Conservation (phyloP, 2,113 vertebrate genomes). For the Cervus canadensis region DNA sequence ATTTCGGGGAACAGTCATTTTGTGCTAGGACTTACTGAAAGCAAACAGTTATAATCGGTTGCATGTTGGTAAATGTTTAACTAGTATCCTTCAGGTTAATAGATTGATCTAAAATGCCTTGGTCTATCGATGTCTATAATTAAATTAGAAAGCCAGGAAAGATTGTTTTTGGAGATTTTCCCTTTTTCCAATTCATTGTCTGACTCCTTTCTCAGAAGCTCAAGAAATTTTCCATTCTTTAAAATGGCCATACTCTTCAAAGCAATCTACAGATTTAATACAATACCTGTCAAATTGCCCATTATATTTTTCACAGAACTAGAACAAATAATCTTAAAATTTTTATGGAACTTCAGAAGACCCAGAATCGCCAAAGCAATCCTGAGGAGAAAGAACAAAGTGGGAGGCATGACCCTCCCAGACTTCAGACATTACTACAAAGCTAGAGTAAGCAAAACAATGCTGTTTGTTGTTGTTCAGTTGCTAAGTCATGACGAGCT, state of each 20-base stretch:
- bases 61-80: slow-evolving; percentile 31
- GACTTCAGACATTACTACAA: not conserved
- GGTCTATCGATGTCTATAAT: not conserved
- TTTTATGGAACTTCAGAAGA: not conserved
- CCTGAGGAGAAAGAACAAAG: not conserved
- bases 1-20: not conserved
- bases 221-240: not conserved
- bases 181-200: not conserved
- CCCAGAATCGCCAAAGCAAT: not conserved
- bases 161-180: not conserved
- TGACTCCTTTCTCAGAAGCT: not conserved
- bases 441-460: not conserved
- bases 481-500: not conserved
- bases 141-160: not conserved
- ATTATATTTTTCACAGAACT: not conserved
- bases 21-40: not conserved
- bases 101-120: not conserved
- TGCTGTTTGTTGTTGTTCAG: not conserved
- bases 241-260: not conserved
- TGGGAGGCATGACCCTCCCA: not conserved
- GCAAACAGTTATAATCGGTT: not conserved
- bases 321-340: not conserved
- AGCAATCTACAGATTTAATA: not conserved
- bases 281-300: not conserved
- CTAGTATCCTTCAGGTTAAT: not conserved